phyloP scores from a whole-genome alignment of 1,140 invertebrate genomes.

The Zaprionus ornatus region DNA sequence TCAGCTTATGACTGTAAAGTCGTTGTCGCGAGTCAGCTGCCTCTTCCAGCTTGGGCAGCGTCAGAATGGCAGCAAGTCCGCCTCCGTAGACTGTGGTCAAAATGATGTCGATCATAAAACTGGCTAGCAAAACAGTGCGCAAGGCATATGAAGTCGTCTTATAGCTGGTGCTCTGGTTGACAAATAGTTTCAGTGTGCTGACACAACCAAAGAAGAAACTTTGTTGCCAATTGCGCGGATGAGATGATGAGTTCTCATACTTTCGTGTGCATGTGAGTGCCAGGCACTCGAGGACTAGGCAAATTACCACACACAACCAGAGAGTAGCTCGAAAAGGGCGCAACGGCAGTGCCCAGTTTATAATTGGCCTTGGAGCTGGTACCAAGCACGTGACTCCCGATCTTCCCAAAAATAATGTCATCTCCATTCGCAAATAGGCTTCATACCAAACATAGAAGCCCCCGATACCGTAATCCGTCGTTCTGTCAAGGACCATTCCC shows the following conservation, averaged over 20 bases:
- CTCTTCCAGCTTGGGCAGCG: slow-evolving; percentile 71
- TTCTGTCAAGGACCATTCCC: slow-evolving; percentile 60
- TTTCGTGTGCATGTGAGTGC: slow-evolving; percentile 46
- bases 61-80: slow-evolving; percentile 69
- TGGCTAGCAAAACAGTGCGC: slow-evolving; percentile 60
- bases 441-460: slow-evolving; percentile 63
- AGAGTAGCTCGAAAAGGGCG: slow-evolving; percentile 64
- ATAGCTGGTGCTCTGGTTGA: slow-evolving; percentile 72
- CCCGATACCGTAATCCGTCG: slow-evolving; percentile 57
- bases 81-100: slow-evolving; percentile 75
- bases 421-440: slow-evolving; percentile 58
- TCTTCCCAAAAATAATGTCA: slow-evolving; percentile 65
- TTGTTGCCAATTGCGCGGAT: neutral
- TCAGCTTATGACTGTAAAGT: slow-evolving; percentile 60
- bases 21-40: slow-evolving; percentile 71
- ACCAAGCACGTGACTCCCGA: slow-evolving; percentile 74
- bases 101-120: slow-evolving; percentile 77
- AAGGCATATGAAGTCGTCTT: slow-evolving; percentile 55
- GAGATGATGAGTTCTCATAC: slow-evolving; percentile 21
- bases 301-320: slow-evolving; percentile 61
- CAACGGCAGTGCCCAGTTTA: slow-evolving; percentile 69
- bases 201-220: slow-evolving; percentile 62
- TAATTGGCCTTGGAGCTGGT: slow-evolving; percentile 54
- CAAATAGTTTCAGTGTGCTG: slow-evolving; percentile 68
- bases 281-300: slow-evolving; percentile 54